Percentiles rank a stretch among this genome's conserved stretches.
Evolutionary conservation across 2,888 invertebrate genomes (phyloP).

Genomic region (Odontocolon sp.): DNA sequence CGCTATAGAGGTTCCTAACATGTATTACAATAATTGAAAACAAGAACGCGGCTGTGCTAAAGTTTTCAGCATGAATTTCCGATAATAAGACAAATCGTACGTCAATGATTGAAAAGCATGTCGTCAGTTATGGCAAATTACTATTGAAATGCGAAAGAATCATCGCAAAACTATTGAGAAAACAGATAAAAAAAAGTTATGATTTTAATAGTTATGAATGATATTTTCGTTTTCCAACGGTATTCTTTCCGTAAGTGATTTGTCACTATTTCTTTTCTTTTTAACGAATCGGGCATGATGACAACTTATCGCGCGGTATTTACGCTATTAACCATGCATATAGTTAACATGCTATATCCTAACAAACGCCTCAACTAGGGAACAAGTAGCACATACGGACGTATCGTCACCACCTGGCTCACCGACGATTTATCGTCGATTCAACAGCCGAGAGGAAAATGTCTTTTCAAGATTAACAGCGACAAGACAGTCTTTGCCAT

Average conservation of each 20-base stretch:
- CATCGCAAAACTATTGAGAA: no score
- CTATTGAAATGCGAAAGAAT: no score
- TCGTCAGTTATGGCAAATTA: no score
- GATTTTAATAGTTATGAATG: no score
- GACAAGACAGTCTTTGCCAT: constrained; percentile 81
- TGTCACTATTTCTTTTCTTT: constrained; percentile 6
- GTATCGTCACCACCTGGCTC: constrained; percentile 85
- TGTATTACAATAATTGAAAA: neutral
- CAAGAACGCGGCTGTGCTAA: neutral
- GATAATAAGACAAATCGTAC: neutral
- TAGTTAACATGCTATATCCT: constrained; percentile 65
- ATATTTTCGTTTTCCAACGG: no score
- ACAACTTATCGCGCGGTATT: constrained; percentile 3
- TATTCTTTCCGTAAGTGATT: neutral
- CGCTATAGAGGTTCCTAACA: constrained; percentile 9
- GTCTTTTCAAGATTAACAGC: constrained; percentile 90
- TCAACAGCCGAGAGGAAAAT: constrained; percentile 85
- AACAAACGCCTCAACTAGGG: constrained; percentile 80
- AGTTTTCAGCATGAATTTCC: neutral
- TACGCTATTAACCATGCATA: constrained; percentile 44
- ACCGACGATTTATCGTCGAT: constrained; percentile 82
- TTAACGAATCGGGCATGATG: constrained; percentile 21
- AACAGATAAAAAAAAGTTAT: no score
- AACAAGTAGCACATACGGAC: constrained; percentile 82
- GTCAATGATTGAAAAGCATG: neutral